A percentile compares a stretch with the other conserved stretches of the same genome.
Conservation (phyloP, 2,797 vertebrate genomes). For the Halcyon smyrnensis region DNA sequence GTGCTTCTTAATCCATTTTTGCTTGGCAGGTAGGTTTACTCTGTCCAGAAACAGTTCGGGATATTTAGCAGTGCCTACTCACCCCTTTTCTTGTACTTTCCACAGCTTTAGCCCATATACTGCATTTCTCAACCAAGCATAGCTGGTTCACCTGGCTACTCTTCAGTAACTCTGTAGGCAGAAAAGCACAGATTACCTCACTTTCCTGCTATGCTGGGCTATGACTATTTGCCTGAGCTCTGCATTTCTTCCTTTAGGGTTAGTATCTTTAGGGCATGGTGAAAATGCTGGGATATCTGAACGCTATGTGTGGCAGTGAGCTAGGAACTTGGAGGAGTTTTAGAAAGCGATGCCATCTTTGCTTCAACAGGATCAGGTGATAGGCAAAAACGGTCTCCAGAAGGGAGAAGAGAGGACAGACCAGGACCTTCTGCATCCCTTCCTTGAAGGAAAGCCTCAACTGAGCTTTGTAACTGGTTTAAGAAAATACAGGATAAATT, state of each 20-base stretch:
- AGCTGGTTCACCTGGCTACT: not conserved
- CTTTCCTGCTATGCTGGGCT: not conserved
- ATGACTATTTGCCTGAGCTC: not conserved
- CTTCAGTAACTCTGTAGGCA: not conserved
- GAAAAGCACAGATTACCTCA: not conserved
- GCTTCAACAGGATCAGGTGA: not conserved
- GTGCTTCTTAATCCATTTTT: not conserved
- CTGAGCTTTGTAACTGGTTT: not conserved
- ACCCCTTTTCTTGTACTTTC: not conserved
- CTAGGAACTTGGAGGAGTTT: not conserved
- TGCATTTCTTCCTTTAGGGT: not conserved
- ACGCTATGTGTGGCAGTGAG: not conserved
- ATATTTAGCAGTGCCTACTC: not conserved
- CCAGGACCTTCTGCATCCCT: not conserved
- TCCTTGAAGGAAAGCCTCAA: not conserved
- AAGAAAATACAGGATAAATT: not conserved
- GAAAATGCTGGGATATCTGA: not conserved
- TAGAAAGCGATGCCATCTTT: not conserved
- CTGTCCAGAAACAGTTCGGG: not conserved
- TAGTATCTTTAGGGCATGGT: not conserved
- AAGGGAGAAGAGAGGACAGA: not conserved
- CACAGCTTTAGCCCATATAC: not conserved
- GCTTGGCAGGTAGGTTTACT: not conserved
- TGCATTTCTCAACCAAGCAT: not conserved
- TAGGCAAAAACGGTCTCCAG: not conserved